Evolutionary conservation across 2,113 vertebrate genomes (phyloP).

Genomic region (Leucosticte australis): DNA sequence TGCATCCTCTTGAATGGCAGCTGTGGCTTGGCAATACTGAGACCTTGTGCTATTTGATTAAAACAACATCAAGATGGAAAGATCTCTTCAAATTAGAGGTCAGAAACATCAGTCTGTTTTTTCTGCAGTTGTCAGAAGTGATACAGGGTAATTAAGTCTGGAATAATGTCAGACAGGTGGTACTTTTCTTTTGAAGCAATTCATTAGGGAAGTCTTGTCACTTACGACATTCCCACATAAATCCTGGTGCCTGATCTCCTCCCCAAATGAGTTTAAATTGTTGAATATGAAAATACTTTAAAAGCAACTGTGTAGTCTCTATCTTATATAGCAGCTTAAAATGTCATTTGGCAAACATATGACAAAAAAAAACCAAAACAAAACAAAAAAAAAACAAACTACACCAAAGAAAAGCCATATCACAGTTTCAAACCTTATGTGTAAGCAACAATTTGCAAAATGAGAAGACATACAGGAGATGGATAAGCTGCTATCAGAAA

Average conservation of each 20-base stretch:
- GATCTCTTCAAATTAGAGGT: constrained; percentile 30
- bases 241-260: not conserved
- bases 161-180: constrained; percentile 42
- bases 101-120: constrained; percentile 26
- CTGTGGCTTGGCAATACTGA: not conserved
- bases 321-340: not conserved
- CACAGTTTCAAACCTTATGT: not conserved
- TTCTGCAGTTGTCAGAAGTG: constrained; percentile 39
- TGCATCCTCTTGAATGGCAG: not conserved
- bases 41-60: constrained; percentile 27
- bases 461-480: not conserved
- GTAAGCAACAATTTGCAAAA: not conserved
- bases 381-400: not conserved
- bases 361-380: not conserved
- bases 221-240: constrained; percentile 16
- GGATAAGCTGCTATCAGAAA: not conserved
- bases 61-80: constrained; percentile 20
- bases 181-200: constrained; percentile 33
- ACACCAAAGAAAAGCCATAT: not conserved
- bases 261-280: not conserved
- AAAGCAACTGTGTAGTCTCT: not conserved
- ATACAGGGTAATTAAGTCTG: constrained; percentile 30
- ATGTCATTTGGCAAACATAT: not conserved
- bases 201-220: constrained; percentile 39
- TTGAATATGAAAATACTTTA: not conserved